These are phyloP conservation scores for Sesia bembeciformis DNA, from an alignment of 2,888 invertebrate genomes.

Conservation along the genomic window DNA sequence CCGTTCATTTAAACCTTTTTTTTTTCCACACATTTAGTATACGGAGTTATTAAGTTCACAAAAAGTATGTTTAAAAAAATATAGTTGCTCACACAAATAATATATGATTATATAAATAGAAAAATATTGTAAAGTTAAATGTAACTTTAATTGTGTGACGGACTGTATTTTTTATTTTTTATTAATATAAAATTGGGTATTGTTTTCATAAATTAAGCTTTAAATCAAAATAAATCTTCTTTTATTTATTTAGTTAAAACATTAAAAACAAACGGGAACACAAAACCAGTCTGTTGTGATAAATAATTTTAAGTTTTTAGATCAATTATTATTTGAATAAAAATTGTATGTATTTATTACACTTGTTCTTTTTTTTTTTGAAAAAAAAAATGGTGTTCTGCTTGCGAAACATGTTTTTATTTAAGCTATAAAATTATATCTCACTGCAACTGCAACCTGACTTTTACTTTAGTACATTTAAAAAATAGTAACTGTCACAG, in stretches of 20 bases:
- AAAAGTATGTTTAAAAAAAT: too few species aligned
- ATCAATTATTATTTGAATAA: constrained; percentile 34
- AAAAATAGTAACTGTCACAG: not conserved
- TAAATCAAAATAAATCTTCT: constrained; percentile 34
- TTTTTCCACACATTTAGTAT: too few species aligned
- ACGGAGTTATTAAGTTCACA: too few species aligned
- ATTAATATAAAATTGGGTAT: constrained; percentile 11
- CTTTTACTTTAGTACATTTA: constrained; percentile 7
- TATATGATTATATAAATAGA: not conserved
- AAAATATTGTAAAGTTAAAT: not conserved
- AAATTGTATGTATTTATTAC: constrained; percentile 31
- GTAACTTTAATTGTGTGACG: not conserved
- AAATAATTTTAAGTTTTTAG: constrained; percentile 56
- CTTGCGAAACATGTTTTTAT: constrained; percentile 26
- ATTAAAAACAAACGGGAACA: constrained; percentile 40
- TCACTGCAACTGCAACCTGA: constrained; percentile 26
- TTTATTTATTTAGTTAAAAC: constrained; percentile 51
- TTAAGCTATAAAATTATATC: constrained; percentile 19
- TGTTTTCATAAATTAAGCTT: constrained; percentile 48
- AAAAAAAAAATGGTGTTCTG: constrained; percentile 37
- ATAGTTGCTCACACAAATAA: too few species aligned
- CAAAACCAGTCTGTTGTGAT: constrained; percentile 66
- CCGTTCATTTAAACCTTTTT: too few species aligned
- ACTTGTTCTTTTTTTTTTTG: constrained; percentile 17
- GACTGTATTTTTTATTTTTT: not conserved